These are phyloP conservation scores for Engraulis encrasicolus DNA, from an alignment of 2,113 vertebrate species.

Conservation along the genomic window DNA sequence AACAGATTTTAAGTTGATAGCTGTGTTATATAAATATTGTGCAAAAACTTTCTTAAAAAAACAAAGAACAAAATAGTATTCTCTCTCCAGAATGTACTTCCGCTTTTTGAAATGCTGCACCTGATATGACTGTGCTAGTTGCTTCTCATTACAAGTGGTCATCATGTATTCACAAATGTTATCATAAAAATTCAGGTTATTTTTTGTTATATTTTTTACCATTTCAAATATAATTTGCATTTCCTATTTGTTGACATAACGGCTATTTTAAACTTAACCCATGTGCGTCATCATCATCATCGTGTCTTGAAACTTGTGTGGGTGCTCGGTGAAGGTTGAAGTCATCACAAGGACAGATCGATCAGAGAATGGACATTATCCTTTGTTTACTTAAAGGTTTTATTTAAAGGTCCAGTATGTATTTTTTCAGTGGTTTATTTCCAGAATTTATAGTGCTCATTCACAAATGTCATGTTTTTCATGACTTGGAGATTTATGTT, in stretches of 20 bases:
- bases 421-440: too few species aligned
- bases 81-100: slow-evolving; percentile 44
- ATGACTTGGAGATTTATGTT: too few species aligned
- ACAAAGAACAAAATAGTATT: too few species aligned
- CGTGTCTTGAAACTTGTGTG: slow-evolving; percentile 59
- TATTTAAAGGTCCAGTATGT: too few species aligned
- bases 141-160: not conserved
- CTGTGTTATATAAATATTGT: slow-evolving; percentile 45
- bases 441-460: too few species aligned
- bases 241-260: slow-evolving; percentile 52
- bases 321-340: slow-evolving; percentile 73
- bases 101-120: slow-evolving; percentile 51
- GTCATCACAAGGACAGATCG: not conserved
- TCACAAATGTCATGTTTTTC: too few species aligned
- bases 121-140: not conserved
- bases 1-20: slow-evolving; percentile 43
- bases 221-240: slow-evolving; percentile 40
- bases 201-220: slow-evolving; percentile 44
- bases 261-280: slow-evolving; percentile 56
- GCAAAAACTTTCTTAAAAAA: slow-evolving; percentile 30
- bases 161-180: slow-evolving; percentile 18
- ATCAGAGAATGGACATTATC: slow-evolving; percentile 22
- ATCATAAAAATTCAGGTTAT: slow-evolving; percentile 50
- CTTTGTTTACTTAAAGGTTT: slow-evolving; percentile 55
- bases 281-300: slow-evolving; percentile 47